These are phyloP conservation scores for Acleris literana DNA, from an alignment of 2,888 invertebrate genomes.

Conservation along the genomic window DNA sequence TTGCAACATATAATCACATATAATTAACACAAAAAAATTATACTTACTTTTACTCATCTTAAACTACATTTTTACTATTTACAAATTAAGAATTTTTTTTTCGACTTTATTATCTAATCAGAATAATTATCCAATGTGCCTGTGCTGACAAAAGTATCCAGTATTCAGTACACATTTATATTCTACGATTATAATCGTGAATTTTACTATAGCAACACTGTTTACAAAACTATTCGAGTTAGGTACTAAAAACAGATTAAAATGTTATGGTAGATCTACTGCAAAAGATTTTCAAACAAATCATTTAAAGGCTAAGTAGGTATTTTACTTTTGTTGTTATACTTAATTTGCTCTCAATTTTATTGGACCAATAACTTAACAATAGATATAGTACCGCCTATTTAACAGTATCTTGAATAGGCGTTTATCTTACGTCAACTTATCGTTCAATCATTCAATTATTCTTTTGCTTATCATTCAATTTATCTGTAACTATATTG, in stretches of 20 bases:
- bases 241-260: background rate
- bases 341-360: background rate
- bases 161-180: background rate
- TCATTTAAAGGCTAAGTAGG: no score
- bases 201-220: background rate
- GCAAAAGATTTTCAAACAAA: background rate
- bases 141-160: no score
- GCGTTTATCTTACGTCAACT: background rate
- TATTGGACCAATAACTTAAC: no score
- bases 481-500: no score
- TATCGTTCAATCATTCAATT: constrained; percentile 12
- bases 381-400: background rate
- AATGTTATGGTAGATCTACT: background rate
- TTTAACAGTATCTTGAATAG: constrained; percentile 4
- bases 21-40: no score
- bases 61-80: no score
- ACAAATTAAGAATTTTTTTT: no score
- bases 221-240: constrained; percentile 4
- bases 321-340: no score
- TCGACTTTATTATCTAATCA: no score
- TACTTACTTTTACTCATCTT: no score
- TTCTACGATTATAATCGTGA: no score
- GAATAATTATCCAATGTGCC: no score
- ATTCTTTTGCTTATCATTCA: constrained; percentile 1
- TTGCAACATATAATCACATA: constrained; percentile 18